Percentiles rank a stretch among this genome's conserved stretches.
Conservation (phyloP, 2,113 vertebrate genomes). For the Hyla sarda region DNA sequence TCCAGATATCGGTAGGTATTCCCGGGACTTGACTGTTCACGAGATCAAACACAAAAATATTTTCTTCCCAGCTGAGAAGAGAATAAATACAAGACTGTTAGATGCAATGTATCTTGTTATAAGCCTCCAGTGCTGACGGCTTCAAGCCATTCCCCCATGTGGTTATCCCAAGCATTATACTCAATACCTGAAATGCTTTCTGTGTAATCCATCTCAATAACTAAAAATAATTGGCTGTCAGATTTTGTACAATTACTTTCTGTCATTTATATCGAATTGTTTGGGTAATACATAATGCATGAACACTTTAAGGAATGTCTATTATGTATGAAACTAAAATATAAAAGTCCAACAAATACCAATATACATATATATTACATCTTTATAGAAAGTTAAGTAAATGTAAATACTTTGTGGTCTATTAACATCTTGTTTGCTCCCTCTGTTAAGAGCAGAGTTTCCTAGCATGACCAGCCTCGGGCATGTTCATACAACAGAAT, state of each 20-base stretch:
- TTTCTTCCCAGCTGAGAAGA: conserved; percentile 79
- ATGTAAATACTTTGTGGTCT: too few relatives aligned
- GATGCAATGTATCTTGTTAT: not conserved
- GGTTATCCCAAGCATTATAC: not conserved
- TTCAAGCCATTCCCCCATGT: not conserved
- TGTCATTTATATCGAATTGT: not conserved
- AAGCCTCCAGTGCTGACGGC: not conserved
- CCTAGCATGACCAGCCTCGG: too few relatives aligned
- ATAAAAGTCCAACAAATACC: not conserved
- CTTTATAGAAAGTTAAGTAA: too few relatives aligned
- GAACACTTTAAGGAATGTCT: not conserved
- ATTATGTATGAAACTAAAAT: not conserved
- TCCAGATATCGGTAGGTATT: conserved; percentile 82
- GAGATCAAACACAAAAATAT: conserved; percentile 82
- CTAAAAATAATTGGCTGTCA: not conserved
- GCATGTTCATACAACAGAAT: too few relatives aligned
- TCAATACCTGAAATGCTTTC: not conserved
- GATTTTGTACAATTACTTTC: not conserved
- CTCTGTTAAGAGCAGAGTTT: too few relatives aligned
- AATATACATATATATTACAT: not conserved
- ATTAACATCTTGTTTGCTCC: too few relatives aligned
- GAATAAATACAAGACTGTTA: conserved; percentile 26
- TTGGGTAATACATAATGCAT: not conserved
- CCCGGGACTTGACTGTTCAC: conserved; percentile 82
- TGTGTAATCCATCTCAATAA: not conserved